phyloP scores from a whole-genome alignment of 2,113 vertebrate species.

The Brachirus orientalis region DNA sequence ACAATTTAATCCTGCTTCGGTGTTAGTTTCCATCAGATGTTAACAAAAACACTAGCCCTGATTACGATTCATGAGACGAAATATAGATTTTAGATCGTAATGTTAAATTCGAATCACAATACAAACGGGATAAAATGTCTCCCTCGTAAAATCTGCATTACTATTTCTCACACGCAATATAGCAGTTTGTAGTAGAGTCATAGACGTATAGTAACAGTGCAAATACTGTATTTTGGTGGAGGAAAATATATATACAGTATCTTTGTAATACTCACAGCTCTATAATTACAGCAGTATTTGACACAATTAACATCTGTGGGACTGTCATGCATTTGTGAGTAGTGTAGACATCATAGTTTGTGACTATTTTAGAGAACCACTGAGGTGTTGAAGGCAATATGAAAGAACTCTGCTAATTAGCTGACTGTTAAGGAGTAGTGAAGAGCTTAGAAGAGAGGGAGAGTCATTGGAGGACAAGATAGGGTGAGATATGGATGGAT shows the following conservation, averaged over 20 bases:
- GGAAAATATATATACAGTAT: not conserved
- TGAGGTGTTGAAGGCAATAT: constrained; percentile 44
- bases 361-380: constrained; percentile 13
- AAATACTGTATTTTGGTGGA: too few species aligned
- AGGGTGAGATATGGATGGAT: constrained; percentile 14
- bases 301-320: not conserved
- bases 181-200: too few species aligned
- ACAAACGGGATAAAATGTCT: too few species aligned
- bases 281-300: constrained; percentile 1
- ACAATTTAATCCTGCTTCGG: too few species aligned
- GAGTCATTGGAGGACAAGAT: constrained; percentile 31
- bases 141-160: too few species aligned
- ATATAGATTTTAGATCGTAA: too few species aligned
- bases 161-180: too few species aligned
- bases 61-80: too few species aligned
- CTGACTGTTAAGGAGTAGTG: constrained; percentile 57
- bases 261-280: not conserved
- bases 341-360: not conserved
- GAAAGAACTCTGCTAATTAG: constrained; percentile 57
- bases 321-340: not conserved
- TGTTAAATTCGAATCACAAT: too few species aligned
- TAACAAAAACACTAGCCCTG: too few species aligned
- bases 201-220: too few species aligned
- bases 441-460: constrained; percentile 51
- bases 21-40: too few species aligned